A percentile compares a stretch with the other conserved stretches of the same genome.
phyloP scores from a whole-genome alignment of 2,888 invertebrate species.

The Drosophila atripex region DNA sequence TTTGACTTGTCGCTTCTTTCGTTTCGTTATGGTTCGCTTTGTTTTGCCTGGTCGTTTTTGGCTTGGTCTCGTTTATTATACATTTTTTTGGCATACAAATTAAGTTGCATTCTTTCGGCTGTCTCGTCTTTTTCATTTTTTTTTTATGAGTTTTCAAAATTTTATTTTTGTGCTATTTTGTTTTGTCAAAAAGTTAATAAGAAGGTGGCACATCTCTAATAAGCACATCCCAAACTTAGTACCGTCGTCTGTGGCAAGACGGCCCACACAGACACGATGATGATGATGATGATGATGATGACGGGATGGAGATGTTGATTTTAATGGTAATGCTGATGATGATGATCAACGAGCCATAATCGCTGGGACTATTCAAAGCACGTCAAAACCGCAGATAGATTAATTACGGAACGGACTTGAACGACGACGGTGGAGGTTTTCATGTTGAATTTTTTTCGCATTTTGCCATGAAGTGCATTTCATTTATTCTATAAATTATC shows the following conservation, averaged over 20 bases:
- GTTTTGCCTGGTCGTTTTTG: conserved; percentile 38
- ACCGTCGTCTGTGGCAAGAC: conserved; percentile 48
- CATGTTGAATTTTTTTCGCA: conserved; percentile 19
- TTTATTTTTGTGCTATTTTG: conserved; percentile 6
- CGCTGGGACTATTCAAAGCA: conserved; percentile 68
- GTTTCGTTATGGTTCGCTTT: conserved; percentile 35
- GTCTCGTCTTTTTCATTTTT: conserved; percentile 20
- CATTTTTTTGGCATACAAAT: conserved; percentile 60
- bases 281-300: conserved; percentile 22
- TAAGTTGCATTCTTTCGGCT: conserved; percentile 63
- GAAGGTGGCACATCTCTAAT: conserved; percentile 44
- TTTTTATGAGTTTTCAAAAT: conserved; percentile 10
- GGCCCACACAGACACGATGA: conserved; percentile 58
- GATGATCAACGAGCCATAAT: conserved; percentile 52
- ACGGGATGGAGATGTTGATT: conserved; percentile 16
- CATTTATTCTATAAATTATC: conserved; percentile 79
- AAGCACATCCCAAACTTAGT: conserved; percentile 12
- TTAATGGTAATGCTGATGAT: conserved; percentile 18
- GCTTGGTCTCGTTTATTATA: conserved; percentile 39
- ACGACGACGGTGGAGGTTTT: conserved; percentile 33
- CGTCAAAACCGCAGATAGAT: conserved; percentile 73
- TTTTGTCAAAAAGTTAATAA: conserved; percentile 30
- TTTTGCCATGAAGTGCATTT: conserved; percentile 75
- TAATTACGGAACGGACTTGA: conserved; percentile 68
- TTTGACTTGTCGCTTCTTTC: conserved; percentile 51